These are phyloP conservation scores for Parotocinclus haroldoi DNA, from an alignment of 2,797 vertebrate species.

Conservation along the genomic window DNA sequence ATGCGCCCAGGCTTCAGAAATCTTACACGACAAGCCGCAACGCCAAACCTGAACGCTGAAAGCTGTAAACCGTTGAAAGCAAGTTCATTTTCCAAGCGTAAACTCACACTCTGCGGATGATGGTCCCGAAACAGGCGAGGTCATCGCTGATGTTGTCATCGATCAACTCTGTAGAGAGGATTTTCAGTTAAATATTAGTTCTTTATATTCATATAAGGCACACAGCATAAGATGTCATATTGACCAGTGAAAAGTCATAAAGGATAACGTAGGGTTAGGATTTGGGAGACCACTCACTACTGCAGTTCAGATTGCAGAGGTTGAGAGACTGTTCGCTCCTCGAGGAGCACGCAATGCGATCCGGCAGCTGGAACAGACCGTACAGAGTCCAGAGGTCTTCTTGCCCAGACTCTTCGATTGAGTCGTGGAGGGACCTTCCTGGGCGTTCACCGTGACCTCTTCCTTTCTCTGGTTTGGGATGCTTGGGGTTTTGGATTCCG, in stretches of 20 bases:
- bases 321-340: neutral
- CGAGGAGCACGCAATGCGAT: neutral
- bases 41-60: too few species aligned
- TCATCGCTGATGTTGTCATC: constrained; percentile 53
- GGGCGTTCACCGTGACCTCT: neutral
- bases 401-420: neutral
- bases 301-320: neutral
- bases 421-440: neutral
- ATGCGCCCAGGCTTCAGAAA: too few species aligned
- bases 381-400: neutral
- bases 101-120: constrained; percentile 35
- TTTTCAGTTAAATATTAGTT: neutral
- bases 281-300: neutral
- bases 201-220: too few species aligned
- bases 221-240: too few species aligned
- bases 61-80: too few species aligned
- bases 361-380: neutral
- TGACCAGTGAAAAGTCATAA: too few species aligned
- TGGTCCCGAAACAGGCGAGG: constrained; percentile 42
- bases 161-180: neutral
- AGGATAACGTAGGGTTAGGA: too few species aligned
- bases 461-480: neutral
- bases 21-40: too few species aligned
- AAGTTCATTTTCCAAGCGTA: neutral
- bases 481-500: neutral